A percentile compares a stretch with the other conserved stretches of the same genome.
These are phyloP conservation scores for Taurulus bubalis DNA, from an alignment of 2,113 vertebrate species.

Conservation along the genomic window DNA sequence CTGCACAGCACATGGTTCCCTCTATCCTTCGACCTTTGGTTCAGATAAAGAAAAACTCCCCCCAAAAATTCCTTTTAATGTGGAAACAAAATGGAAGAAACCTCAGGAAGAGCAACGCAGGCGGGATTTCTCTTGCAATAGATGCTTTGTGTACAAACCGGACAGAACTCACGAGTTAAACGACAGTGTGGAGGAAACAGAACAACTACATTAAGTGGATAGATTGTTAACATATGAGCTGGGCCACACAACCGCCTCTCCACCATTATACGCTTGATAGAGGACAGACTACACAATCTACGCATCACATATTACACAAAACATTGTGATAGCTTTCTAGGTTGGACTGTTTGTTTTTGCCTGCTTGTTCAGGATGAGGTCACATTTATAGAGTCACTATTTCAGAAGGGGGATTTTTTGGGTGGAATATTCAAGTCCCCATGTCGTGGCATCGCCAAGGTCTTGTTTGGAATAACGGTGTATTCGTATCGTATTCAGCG, in stretches of 20 bases:
- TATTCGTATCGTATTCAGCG: background rate
- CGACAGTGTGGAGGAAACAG: background rate
- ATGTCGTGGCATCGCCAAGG: background rate
- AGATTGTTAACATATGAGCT: background rate
- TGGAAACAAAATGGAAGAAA: background rate
- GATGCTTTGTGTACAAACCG: background rate
- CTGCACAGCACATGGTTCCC: conserved; percentile 5
- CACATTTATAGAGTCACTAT: background rate
- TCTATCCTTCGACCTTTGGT: background rate
- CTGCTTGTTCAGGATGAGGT: conserved; percentile 21
- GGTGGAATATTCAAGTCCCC: background rate
- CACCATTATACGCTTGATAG: background rate
- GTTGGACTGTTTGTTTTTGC: background rate
- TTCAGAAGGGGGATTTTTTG: conserved; percentile 9
- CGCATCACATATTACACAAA: background rate
- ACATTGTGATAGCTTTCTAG: background rate
- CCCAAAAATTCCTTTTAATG: background rate
- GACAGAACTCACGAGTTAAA: background rate
- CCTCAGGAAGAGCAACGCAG: too few relatives aligned
- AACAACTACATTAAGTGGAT: background rate
- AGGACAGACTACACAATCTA: background rate
- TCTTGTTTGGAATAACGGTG: conserved; percentile 3
- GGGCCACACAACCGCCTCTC: too few relatives aligned
- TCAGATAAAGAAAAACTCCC: background rate
- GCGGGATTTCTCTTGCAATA: background rate